Conservation (phyloP, 2,888 invertebrate species). For the Tiliacea aurago region DNA sequence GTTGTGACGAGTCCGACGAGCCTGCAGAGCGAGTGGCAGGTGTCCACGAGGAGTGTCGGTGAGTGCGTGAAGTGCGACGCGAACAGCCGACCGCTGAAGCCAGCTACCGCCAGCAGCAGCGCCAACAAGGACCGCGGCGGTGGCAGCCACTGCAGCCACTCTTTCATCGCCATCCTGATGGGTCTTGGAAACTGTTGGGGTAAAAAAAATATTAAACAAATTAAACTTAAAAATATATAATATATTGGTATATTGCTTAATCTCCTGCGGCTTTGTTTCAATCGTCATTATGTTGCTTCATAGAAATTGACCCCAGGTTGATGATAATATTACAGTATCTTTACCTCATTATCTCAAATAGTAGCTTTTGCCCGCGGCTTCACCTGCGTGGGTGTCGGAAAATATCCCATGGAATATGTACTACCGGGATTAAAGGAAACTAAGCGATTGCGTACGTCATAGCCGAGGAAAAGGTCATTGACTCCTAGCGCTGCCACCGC, state of each 20-base stretch:
- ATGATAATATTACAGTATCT: not conserved
- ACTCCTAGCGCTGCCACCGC: too few relatives aligned
- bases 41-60: constrained; percentile 96
- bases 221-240: not conserved
- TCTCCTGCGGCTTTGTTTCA: not conserved
- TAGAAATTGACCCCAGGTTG: not conserved
- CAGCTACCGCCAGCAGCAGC: constrained; percentile 93
- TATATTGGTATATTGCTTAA: too few relatives aligned
- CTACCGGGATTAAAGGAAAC: too few relatives aligned
- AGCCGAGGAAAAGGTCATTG: too few relatives aligned
- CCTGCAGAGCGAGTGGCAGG: constrained; percentile 98
- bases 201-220: not conserved
- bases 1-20: constrained; percentile 94
- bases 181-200: constrained; percentile 10
- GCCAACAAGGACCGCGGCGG: constrained; percentile 95
- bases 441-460: too few relatives aligned
- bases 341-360: not conserved
- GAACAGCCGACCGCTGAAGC: constrained; percentile 95
- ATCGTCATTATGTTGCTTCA: not conserved
- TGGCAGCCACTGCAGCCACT: constrained; percentile 93
- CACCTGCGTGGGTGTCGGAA: too few relatives aligned
- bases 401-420: too few relatives aligned
- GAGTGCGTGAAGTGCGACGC: constrained; percentile 97
- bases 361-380: too few relatives aligned
- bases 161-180: constrained; percentile 93